Percentiles rank a stretch among this genome's conserved stretches.
Conservation (phyloP, 2,113 vertebrate genomes). For the Eptesicus fuscus region DNA sequence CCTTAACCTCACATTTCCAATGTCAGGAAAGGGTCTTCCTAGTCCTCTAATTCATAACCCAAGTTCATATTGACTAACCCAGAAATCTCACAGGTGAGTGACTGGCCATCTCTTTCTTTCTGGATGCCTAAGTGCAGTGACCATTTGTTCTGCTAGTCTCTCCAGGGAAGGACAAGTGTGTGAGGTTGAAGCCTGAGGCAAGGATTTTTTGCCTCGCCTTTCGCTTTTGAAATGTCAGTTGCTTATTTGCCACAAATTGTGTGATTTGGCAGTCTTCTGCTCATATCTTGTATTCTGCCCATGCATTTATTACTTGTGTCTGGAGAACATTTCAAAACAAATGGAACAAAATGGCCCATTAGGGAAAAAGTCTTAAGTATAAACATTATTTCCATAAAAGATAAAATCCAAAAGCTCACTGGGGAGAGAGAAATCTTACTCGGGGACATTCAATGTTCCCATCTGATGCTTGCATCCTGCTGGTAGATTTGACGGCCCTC, state of each 20-base stretch:
- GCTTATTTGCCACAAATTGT: not conserved
- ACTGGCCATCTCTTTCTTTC: not conserved
- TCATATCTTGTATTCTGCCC: not conserved
- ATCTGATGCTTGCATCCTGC: not conserved
- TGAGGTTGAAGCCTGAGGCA: not conserved
- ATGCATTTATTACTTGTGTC: not conserved
- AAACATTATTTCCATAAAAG: not conserved
- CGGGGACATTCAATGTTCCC: not conserved
- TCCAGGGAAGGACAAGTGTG: not conserved
- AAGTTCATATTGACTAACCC: not conserved
- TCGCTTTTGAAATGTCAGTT: not conserved
- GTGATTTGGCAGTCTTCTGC: not conserved
- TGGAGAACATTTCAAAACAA: constrained; percentile 3
- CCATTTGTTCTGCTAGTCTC: not conserved
- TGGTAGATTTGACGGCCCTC: not conserved
- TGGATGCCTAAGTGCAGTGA: not conserved
- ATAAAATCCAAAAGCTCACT: not conserved
- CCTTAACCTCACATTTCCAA: not conserved
- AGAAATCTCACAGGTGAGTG: not conserved
- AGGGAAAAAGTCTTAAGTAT: not conserved
- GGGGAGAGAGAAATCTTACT: not conserved
- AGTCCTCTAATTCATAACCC: not conserved
- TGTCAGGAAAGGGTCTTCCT: not conserved
- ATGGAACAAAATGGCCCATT: not conserved
- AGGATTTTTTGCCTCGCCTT: not conserved